Percentiles rank a stretch among this genome's conserved stretches.
Conservation (phyloP, 2,113 vertebrate genomes). For the Cyanoderma ruficeps region DNA sequence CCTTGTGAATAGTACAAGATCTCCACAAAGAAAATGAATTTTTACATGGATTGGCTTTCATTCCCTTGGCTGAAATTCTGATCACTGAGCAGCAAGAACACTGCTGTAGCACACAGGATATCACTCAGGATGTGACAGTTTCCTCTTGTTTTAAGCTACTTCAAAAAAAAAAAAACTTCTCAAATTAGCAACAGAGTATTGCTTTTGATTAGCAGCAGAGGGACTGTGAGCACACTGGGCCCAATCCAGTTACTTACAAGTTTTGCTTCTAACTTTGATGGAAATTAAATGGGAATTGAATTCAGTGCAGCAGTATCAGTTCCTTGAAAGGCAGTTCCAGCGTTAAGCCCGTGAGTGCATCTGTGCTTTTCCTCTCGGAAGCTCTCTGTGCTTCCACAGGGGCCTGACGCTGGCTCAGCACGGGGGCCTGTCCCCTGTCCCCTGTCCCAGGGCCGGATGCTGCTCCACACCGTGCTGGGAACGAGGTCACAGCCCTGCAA, state of each 20-base stretch:
- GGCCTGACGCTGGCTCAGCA: rapidly evolving
- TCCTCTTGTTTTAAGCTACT: slow-evolving; percentile 70
- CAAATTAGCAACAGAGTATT: slow-evolving; percentile 38
- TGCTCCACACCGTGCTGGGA: background rate
- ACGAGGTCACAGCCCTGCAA: background rate
- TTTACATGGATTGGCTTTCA: slow-evolving; percentile 75
- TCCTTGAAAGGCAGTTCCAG: background rate
- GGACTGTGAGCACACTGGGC: background rate
- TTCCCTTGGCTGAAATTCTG: slow-evolving; percentile 74
- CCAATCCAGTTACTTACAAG: background rate
- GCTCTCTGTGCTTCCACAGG: background rate
- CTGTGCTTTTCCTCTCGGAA: background rate
- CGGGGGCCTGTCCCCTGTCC: background rate
- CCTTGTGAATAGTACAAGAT: slow-evolving; percentile 62
- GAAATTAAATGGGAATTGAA: background rate
- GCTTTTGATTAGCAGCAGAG: slow-evolving; percentile 7
- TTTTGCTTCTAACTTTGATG: background rate
- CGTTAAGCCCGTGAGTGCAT: background rate
- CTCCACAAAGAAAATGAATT: slow-evolving; percentile 73
- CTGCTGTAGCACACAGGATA: slow-evolving; percentile 73
- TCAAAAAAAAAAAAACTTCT: background rate
- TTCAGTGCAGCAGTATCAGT: background rate
- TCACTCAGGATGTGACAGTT: slow-evolving; percentile 78
- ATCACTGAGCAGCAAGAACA: slow-evolving; percentile 71
- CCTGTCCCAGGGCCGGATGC: rapidly evolving